phyloP scores from a whole-genome alignment of 1,140 invertebrate species.

The Apis laboriosa region DNA sequence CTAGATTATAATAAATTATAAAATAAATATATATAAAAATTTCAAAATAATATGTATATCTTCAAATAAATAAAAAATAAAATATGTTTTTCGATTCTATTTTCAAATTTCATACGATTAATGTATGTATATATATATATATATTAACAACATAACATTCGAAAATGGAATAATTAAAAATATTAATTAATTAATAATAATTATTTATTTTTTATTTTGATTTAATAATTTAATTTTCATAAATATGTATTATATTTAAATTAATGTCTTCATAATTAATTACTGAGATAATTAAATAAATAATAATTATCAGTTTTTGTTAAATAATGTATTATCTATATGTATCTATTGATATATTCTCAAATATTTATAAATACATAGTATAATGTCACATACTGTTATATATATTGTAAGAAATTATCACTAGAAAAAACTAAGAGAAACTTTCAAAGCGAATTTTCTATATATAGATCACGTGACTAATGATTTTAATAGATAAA shows the following conservation, averaged over 20 bases:
- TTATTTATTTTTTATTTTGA: not conserved
- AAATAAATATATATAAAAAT: not conserved
- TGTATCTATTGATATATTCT: not conserved
- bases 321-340: not conserved
- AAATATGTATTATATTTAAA: not conserved
- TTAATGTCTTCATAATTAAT: not conserved
- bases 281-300: not conserved
- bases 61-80: too few relatives aligned
- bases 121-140: too few relatives aligned
- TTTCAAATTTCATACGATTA: too few relatives aligned
- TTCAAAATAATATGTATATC: not conserved
- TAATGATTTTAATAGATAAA: conserved; percentile 18
- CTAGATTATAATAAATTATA: too few relatives aligned
- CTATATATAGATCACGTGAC: conserved; percentile 22
- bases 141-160: too few relatives aligned
- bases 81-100: too few relatives aligned
- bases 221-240: not conserved
- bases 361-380: not conserved
- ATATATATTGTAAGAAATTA: not conserved
- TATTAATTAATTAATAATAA: not conserved
- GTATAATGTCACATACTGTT: not conserved
- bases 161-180: too few relatives aligned
- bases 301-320: not conserved
- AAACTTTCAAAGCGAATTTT: conserved; percentile 19
- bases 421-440: conserved; percentile 29